Base-by-base conservation (phyloP, 2,888 invertebrate genomes). In the Diogma glabrata region DNA sequence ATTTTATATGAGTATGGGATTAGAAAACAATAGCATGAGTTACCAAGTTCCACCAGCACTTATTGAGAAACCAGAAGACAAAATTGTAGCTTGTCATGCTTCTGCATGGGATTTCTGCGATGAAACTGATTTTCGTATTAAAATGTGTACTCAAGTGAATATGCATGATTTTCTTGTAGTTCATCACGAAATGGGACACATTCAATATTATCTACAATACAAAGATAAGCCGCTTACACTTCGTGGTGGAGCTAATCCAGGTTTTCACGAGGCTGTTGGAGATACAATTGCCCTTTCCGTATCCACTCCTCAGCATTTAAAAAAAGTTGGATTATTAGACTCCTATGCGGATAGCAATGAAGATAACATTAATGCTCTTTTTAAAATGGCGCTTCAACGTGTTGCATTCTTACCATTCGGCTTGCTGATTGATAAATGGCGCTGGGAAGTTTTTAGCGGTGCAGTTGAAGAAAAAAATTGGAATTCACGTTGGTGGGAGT, bases 151-250 rank as follows among this genome's bases (percentile, higher is more conserved):
- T n/a, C 51, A 38, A 20, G 26, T 56, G 3, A 51, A 56, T 28
- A 48, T 51, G 50, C 52, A 54, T 43, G 56, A 54, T 51, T 53
- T 56, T 20, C 19, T 54, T 1, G 26, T 33, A 8, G 51, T 54
- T 4, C 52, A 53, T 30, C 52, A 53, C 20, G 87, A 88, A 69
- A 84, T 87, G 84, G 87, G 87, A 0, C 87, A 87, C 60, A 75
- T 87, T 10, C 79, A 87, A 61, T 88, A 88, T 60, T 85, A 76
- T 60, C 59, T 86, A 52, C 83, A 84, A 57, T 88, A 87, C 63
- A 81, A 78, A 62, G 70, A 84, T 57, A 79, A 78, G 58, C 85
- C 85, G 0, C 67, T 75, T 1, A 64, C 80, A n/a, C 89, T 79
- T 62, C 76, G 83, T 58, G 75, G 72, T 17, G 88, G 87, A 16